A percentile compares a stretch with the other conserved stretches of the same genome.
phyloP scores from a whole-genome alignment of 2,113 vertebrate species.

The Pachypanchax playfairii region DNA sequence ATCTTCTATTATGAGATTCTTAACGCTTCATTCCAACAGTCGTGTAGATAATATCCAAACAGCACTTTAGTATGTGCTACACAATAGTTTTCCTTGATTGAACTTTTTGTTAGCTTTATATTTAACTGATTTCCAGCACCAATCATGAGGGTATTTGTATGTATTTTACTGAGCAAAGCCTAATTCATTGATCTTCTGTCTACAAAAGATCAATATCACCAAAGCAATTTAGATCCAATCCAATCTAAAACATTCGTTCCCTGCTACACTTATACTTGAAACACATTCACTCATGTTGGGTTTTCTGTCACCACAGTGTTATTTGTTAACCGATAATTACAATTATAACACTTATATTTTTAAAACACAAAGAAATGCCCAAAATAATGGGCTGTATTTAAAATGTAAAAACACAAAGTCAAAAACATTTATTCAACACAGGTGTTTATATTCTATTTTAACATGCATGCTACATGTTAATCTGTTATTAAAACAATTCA shows the following conservation, averaged over 20 bases:
- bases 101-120: not conserved
- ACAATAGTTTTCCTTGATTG: not conserved
- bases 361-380: not conserved
- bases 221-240: not conserved
- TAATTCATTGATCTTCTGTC: slow-evolving; percentile 6
- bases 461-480: too few species aligned
- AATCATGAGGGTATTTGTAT: not conserved
- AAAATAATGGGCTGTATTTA: not conserved
- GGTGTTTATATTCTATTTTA: too few species aligned
- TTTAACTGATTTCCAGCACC: not conserved
- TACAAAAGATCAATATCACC: slow-evolving; percentile 14
- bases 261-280: not conserved
- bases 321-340: not conserved
- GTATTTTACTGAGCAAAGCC: slow-evolving; percentile 6
- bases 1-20: too few species aligned
- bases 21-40: not conserved
- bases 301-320: not conserved
- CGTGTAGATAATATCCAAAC: too few species aligned
- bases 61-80: too few species aligned
- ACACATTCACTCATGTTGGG: not conserved
- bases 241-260: not conserved
- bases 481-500: too few species aligned
- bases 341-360: not conserved
- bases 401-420: not conserved
- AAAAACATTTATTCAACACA: too few species aligned